Evolutionary conservation across 2,797 vertebrate species (phyloP), one percentile per base, ranked within the genome.

Genomic region (Oreonectes daqikongensis): DNA sequence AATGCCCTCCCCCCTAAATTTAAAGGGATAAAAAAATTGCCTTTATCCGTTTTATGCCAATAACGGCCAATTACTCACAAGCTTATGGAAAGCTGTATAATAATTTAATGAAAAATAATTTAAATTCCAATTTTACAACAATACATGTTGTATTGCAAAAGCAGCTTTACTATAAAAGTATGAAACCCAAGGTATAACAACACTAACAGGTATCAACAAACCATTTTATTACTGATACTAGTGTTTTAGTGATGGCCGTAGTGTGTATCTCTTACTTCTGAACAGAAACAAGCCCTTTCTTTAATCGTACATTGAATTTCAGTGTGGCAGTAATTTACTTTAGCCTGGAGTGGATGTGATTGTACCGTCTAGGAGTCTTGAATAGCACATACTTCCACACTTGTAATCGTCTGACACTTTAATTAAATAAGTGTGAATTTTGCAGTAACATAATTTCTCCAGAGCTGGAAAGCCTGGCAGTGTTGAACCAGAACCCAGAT

Each of bases 391-490:
- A 61, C 75, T 76, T 75, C 42, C 42, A 46, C 73, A 81, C 77
- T 48, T 75, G 63, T 72, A 75, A 76, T 69, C 32, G 66, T 22
- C 32, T 53, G 60, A 50, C 44, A 72, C 63, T 81, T 69, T 73
- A 76, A 81, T 79, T 67, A 73, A 79, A 79, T 38, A 55, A 72
- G 72, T 40, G 71, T 70, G 73, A 53, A 72, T 79, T 81, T 65
- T 72, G 72, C 72, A 59, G 30, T 38, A 79, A 55, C 44, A 68
- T 72, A 35, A 77, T 67, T 69, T 69, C 22, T 53, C 9, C 20
- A 40, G 53, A 61, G 55, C 57, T 24, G 35, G 15, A 66, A 26
- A 72, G 38, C 40, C 22, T 69, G 69, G 61, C 38, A 44, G 53
- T 48, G 22, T 12, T n/a, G n/a, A 68, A 24, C 48, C 55, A 66